Percentiles rank a stretch among this genome's conserved stretches.
Conservation (phyloP, 2,888 invertebrate species). For the Eupithecia tripunctaria region DNA sequence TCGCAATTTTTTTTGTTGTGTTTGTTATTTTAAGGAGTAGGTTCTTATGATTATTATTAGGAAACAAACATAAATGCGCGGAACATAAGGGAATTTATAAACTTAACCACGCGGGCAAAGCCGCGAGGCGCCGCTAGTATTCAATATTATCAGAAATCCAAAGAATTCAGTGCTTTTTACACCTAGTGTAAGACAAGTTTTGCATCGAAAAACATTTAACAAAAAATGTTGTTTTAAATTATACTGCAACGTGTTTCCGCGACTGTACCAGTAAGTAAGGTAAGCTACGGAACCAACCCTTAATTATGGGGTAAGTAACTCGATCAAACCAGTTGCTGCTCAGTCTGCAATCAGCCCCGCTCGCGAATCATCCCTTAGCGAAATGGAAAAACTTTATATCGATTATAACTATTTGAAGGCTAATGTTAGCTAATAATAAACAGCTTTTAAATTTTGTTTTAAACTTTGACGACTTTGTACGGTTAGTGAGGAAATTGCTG, state of each 20-base stretch:
- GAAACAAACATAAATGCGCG: no score
- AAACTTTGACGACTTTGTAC: not conserved
- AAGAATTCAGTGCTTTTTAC: not conserved
- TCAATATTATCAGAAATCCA: no score
- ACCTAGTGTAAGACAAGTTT: not conserved
- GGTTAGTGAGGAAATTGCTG: not conserved
- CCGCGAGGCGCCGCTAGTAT: no score
- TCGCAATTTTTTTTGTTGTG: no score
- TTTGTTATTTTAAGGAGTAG: no score
- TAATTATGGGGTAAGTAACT: slow-evolving; percentile 60
- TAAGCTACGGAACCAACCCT: slow-evolving; percentile 57
- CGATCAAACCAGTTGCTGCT: slow-evolving; percentile 68
- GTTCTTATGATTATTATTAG: no score
- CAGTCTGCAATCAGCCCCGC: slow-evolving; percentile 59
- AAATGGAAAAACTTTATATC: slow-evolving; percentile 28
- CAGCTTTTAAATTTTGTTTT: not conserved
- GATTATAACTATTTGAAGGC: slow-evolving; percentile 17
- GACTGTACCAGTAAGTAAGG: slow-evolving; percentile 34
- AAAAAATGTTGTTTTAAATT: not conserved
- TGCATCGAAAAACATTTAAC: not conserved
- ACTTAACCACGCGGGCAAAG: no score
- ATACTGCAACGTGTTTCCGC: not conserved
- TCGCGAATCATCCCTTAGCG: slow-evolving; percentile 44
- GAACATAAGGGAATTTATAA: no score
- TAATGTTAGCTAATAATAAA: not conserved